Evolutionary conservation across 2,888 invertebrate genomes (phyloP).

Genomic region (Polymixis lichenea): DNA sequence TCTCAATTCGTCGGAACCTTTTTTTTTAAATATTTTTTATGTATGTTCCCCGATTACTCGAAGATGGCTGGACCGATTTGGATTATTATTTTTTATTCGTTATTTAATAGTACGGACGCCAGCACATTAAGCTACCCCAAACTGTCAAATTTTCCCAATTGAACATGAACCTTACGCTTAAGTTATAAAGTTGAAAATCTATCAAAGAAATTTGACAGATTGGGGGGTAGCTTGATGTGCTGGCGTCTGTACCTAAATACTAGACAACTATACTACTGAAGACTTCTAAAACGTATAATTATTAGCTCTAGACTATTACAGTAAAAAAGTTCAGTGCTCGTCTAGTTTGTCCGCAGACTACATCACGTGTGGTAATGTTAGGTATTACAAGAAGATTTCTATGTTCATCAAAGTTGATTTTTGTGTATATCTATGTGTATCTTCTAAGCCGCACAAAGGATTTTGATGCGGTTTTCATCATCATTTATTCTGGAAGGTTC

Average conservation of each 20-base stretch:
- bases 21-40: no score
- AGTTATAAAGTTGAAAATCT: no score
- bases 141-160: no score
- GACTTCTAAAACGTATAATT: slow-evolving; percentile 5
- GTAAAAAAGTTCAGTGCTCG: not conserved
- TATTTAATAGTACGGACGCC: no score
- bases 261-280: not conserved
- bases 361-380: not conserved
- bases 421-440: not conserved
- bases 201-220: no score
- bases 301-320: not conserved
- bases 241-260: not conserved
- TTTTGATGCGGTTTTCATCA: not conserved
- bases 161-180: no score
- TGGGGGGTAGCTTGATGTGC: no score
- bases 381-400: not conserved
- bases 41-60: no score
- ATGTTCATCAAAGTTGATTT: not conserved
- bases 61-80: no score
- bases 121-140: no score
- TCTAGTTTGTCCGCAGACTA: not conserved
- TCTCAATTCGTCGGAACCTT: no score
- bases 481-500: not conserved
- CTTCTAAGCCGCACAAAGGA: not conserved
- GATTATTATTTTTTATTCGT: no score